Percentiles rank a stretch among this genome's conserved stretches.
phyloP scores from a whole-genome alignment of 2,888 invertebrate genomes.

The Oeneis ivallda region DNA sequence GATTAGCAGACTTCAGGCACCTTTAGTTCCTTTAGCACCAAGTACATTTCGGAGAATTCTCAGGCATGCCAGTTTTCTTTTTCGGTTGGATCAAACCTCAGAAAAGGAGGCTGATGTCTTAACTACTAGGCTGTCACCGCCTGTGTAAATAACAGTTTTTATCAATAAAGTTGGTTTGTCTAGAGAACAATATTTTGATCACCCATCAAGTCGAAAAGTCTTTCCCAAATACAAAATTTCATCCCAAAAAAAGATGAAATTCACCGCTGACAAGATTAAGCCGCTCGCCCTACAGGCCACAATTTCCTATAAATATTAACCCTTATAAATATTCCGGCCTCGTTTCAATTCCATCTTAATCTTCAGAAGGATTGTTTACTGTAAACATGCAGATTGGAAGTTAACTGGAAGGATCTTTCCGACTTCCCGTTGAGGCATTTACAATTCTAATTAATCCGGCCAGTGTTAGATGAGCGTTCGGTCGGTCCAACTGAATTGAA shows the following conservation, averaged over 20 bases:
- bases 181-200: too few species aligned
- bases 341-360: slow-evolving; percentile 71
- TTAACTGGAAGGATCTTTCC: slow-evolving; percentile 67
- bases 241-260: slow-evolving; percentile 16
- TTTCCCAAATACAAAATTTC: neutral
- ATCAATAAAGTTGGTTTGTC: too few species aligned
- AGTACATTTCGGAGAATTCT: too few species aligned
- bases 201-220: too few species aligned
- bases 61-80: too few species aligned
- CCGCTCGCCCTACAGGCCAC: slow-evolving; percentile 9
- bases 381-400: slow-evolving; percentile 77
- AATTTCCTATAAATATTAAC: slow-evolving; percentile 54
- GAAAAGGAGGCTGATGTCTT: too few species aligned
- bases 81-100: too few species aligned
- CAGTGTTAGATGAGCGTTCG: slow-evolving; percentile 66
- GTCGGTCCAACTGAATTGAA: slow-evolving; percentile 64
- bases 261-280: slow-evolving; percentile 22
- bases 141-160: too few species aligned
- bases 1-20: too few species aligned
- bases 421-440: slow-evolving; percentile 66
- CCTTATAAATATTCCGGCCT: slow-evolving; percentile 69
- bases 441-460: slow-evolving; percentile 77
- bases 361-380: slow-evolving; percentile 77
- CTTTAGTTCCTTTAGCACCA: too few species aligned
- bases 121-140: too few species aligned